Percentiles rank a stretch among this genome's conserved stretches.
phyloP scores from a whole-genome alignment of 2,797 vertebrate genomes.

The Hippopotamyrus pictus region DNA sequence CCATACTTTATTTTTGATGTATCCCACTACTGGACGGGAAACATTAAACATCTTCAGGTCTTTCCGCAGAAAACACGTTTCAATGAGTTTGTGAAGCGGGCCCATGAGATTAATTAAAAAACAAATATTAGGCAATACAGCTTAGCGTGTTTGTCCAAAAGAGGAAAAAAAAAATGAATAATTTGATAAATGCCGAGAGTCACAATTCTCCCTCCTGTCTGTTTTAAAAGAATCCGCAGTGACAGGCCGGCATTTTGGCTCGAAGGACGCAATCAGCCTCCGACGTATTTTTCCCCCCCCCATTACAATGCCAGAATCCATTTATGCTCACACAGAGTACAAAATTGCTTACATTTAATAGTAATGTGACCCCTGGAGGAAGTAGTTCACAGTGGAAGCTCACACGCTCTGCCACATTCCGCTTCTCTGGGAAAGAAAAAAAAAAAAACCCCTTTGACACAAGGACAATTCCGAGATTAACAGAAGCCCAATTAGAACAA shows the following conservation, averaged over 20 bases:
- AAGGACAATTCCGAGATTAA: constrained; percentile 13
- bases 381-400: background rate
- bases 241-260: background rate
- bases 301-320: background rate
- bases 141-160: background rate
- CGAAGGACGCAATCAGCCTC: background rate
- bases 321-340: constrained; percentile 7
- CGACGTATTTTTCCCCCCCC: background rate
- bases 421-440: background rate
- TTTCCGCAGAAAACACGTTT: background rate
- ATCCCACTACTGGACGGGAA: constrained; percentile 56
- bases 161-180: background rate
- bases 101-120: background rate
- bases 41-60: background rate
- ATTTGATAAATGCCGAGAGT: background rate
- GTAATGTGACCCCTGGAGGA: background rate
- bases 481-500: constrained; percentile 20
- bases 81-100: background rate
- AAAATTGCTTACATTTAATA: constrained; percentile 9
- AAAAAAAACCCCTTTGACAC: background rate
- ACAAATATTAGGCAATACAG: background rate
- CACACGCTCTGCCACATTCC: background rate
- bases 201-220: background rate
- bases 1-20: constrained; percentile 47
- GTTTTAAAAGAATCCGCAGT: background rate